phyloP scores from a whole-genome alignment of 2,113 vertebrate genomes.

The Alosa alosa region DNA sequence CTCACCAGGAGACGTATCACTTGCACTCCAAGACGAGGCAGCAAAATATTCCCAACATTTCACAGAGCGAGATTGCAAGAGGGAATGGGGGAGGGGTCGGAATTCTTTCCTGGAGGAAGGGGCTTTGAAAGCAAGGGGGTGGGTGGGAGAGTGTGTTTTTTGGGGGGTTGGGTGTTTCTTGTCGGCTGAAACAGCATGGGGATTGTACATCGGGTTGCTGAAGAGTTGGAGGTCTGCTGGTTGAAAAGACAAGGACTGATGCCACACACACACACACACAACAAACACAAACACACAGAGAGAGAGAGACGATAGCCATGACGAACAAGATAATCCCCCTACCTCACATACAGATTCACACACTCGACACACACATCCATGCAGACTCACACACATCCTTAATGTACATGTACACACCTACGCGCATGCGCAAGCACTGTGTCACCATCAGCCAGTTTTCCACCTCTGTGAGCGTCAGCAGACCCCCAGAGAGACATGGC shows the following conservation, averaged over 20 bases:
- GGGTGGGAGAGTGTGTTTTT: not conserved
- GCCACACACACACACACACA: not conserved
- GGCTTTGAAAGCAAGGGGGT: slow-evolving; percentile 26
- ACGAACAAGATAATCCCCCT: slow-evolving; percentile 26
- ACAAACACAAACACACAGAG: not conserved
- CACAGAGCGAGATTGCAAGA: slow-evolving; percentile 46
- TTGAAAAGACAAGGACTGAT: slow-evolving; percentile 55
- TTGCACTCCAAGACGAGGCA: slow-evolving; percentile 39
- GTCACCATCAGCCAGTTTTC: not conserved
- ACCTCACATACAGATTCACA: not conserved
- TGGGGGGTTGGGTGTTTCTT: slow-evolving; percentile 12
- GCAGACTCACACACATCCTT: slow-evolving; percentile 13
- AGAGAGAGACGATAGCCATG: slow-evolving; percentile 15
- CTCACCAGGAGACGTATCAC: slow-evolving; percentile 36
- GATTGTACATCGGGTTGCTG: not conserved
- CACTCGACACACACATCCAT: slow-evolving; percentile 21
- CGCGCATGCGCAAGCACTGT: not conserved
- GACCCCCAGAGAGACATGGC: not conserved
- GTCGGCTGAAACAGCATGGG: not conserved
- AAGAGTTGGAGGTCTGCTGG: slow-evolving; percentile 20
- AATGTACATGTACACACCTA: not conserved
- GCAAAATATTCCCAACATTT: slow-evolving; percentile 57
- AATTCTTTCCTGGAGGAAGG: slow-evolving; percentile 54
- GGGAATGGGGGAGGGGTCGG: slow-evolving; percentile 53
- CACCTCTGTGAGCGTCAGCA: not conserved